Conservation (phyloP, 2,797 vertebrate genomes). For the Galago senegalensis region DNA sequence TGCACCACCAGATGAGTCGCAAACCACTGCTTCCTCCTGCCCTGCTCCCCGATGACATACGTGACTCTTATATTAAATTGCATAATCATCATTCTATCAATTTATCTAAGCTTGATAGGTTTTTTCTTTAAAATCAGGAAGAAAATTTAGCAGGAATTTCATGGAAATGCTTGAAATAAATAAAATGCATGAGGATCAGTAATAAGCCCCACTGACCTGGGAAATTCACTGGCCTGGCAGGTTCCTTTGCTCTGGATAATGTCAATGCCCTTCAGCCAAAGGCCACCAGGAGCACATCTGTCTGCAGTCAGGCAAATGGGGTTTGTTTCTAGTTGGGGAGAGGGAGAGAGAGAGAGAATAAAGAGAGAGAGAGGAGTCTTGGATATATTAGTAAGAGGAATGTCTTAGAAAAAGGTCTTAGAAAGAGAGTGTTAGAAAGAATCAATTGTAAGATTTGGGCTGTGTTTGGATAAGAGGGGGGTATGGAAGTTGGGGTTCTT, state of each 20-base stretch:
- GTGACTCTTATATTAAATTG: neutral
- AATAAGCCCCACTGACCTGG: neutral
- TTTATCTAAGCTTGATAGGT: neutral
- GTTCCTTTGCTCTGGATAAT: neutral
- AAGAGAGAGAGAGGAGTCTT: too few relatives aligned
- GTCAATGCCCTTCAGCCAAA: neutral
- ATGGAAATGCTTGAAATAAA: neutral
- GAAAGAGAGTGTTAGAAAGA: neutral
- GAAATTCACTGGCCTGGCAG: neutral
- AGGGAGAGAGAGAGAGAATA: neutral
- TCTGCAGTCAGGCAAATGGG: neutral
- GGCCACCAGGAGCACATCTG: neutral
- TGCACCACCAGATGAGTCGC: too few relatives aligned
- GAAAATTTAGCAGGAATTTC: slow-evolving; percentile 1
- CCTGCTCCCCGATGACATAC: neutral
- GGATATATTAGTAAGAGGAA: too few relatives aligned
- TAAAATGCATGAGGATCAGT: neutral
- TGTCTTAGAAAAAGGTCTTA: neutral
- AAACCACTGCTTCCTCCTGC: neutral
- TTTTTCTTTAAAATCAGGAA: neutral
- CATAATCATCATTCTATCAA: neutral
- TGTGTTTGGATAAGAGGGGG: neutral
- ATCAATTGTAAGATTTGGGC: neutral
- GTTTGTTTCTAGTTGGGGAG: neutral
- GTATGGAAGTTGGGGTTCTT: neutral